Percentiles rank a stretch among this genome's conserved stretches.
phyloP scores from a whole-genome alignment of 2,797 vertebrate species.

The Avahi laniger region DNA sequence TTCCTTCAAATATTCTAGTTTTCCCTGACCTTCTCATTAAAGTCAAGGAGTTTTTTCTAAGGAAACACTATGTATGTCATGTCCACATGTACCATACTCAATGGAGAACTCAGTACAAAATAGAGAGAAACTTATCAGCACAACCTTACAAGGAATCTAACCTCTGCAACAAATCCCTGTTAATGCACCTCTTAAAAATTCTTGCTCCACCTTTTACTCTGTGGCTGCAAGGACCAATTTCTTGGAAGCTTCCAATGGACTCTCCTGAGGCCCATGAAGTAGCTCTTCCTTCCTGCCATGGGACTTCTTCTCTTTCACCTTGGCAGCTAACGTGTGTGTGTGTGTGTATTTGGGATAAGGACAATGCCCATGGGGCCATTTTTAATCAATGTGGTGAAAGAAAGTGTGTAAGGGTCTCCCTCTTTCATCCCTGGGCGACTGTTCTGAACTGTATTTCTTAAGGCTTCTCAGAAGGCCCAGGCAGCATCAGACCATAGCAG shows the following conservation, averaged over 20 bases:
- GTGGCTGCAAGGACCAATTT: background rate
- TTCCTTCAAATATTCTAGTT: background rate
- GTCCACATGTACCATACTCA: background rate
- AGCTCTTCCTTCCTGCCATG: background rate
- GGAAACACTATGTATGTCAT: background rate
- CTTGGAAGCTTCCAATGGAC: background rate
- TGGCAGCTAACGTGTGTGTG: background rate
- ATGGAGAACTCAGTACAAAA: background rate
- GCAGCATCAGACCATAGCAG: background rate
- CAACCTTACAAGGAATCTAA: background rate
- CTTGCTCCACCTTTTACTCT: background rate
- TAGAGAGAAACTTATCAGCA: background rate
- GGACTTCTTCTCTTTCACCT: background rate
- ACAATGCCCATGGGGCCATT: background rate
- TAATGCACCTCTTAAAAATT: background rate
- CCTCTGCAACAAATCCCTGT: background rate
- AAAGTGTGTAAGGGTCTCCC: background rate
- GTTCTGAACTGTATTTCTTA: background rate
- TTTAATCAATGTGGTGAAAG: background rate
- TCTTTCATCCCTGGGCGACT: background rate
- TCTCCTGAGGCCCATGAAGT: background rate
- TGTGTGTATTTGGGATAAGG: background rate
- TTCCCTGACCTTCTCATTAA: background rate
- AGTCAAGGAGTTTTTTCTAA: background rate
- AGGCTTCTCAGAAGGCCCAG: background rate